Evolutionary conservation across 1,140 invertebrate genomes (phyloP).

Genomic region (Ips typographus): DNA sequence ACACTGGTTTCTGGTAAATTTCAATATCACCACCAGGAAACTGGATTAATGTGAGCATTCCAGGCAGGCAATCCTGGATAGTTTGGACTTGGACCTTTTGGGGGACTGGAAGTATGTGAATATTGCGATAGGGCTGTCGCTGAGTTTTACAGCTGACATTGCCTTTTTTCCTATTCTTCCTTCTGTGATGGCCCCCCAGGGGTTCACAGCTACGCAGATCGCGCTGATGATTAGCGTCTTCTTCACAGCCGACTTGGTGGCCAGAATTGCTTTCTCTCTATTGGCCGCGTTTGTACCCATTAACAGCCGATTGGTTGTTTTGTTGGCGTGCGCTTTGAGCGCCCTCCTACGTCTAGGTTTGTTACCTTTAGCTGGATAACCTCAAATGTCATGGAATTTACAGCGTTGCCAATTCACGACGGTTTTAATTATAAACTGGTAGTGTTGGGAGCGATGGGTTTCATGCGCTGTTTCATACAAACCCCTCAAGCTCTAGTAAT

Average conservation of each 20-base stretch:
- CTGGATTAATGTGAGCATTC: background rate
- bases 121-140: constrained; percentile 42
- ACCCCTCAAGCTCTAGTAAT: constrained; percentile 43
- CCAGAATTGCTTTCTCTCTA: constrained; percentile 40
- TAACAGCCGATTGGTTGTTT: constrained; percentile 43
- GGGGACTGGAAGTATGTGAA: constrained; percentile 44
- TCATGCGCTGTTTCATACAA: constrained; percentile 40
- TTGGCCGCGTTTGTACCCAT: constrained; percentile 38
- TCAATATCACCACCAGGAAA: background rate
- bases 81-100: constrained; percentile 42
- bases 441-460: constrained; percentile 33
- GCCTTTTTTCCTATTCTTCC: constrained; percentile 45
- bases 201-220: constrained; percentile 37
- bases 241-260: constrained; percentile 42
- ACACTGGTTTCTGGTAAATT: background rate
- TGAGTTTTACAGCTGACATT: constrained; percentile 43
- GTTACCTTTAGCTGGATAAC: constrained; percentile 25
- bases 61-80: background rate
- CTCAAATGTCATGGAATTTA: constrained; percentile 1
- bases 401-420: constrained; percentile 9
- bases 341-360: constrained; percentile 40
- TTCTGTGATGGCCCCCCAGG: constrained; percentile 38
- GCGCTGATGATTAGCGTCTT: constrained; percentile 42
- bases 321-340: constrained; percentile 39
- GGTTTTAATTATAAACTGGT: constrained; percentile 26